A percentile compares a stretch with the other conserved stretches of the same genome.
These are phyloP conservation scores for Turnix velox DNA, from an alignment of 2,113 vertebrate genomes.

Conservation along the genomic window DNA sequence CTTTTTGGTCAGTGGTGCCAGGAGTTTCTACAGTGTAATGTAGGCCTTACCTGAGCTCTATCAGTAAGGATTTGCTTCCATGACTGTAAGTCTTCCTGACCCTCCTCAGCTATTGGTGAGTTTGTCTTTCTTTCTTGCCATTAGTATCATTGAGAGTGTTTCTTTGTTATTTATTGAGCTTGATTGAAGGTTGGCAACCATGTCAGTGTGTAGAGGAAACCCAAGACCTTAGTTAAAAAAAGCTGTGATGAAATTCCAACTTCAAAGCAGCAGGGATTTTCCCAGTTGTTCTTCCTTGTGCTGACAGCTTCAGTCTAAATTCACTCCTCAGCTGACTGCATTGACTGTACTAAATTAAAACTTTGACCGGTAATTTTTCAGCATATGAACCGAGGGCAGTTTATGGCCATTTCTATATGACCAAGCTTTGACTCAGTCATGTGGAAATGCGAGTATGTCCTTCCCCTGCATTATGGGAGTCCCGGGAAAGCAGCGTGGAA, in stretches of 20 bases:
- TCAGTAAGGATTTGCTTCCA: not conserved
- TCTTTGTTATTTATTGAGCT: not conserved
- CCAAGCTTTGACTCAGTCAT: not conserved
- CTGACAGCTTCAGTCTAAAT: not conserved
- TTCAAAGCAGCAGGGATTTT: not conserved
- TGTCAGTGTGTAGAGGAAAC: not conserved
- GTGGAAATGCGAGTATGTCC: not conserved
- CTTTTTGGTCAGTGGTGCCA: not conserved
- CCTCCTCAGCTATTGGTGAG: not conserved
- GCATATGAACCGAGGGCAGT: not conserved
- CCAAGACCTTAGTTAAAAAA: not conserved
- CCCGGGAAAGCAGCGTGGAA: not conserved
- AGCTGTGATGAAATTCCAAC: not conserved
- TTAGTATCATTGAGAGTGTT: not conserved
- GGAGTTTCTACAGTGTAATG: not conserved
- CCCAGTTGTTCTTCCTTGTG: not conserved
- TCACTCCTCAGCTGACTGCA: not conserved
- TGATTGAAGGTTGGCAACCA: not conserved
- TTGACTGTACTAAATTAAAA: not conserved
- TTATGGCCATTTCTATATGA: not conserved
- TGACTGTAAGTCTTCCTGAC: not conserved
- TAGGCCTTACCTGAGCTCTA: not conserved
- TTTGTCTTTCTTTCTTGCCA: not conserved
- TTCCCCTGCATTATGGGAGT: not conserved
- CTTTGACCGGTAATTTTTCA: not conserved